A percentile compares a stretch with the other conserved stretches of the same genome.
These are phyloP conservation scores for Spongia lamella DNA, from an alignment of 37 sponge, comb jelly and placozoan genomes.

Conservation along the genomic window DNA sequence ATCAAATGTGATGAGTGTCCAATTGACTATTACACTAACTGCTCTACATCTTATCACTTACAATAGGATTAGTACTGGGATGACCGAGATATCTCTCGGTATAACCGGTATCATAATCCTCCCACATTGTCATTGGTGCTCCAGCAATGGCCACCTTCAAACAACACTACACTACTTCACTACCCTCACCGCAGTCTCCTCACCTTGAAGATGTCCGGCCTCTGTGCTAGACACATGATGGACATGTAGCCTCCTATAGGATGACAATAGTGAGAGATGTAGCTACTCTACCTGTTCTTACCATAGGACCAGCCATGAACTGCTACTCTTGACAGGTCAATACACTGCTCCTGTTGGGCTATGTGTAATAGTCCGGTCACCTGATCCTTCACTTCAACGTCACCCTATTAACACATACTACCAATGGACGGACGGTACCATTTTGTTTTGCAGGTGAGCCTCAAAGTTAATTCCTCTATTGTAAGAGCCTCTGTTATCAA, in stretches of 20 bases:
- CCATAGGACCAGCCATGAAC: constrained; percentile 92
- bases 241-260: constrained; percentile 82
- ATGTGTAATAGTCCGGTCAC: constrained; percentile 68
- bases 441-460: constrained; percentile 36
- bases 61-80: constrained; percentile 12
- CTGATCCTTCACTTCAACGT: constrained; percentile 75
- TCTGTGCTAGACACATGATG: constrained; percentile 73
- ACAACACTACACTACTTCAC: neutral
- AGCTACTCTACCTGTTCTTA: neutral
- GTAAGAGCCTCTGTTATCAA: constrained; percentile 76
- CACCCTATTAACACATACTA: constrained; percentile 35
- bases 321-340: constrained; percentile 73
- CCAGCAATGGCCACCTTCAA: constrained; percentile 71
- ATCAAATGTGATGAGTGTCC: neutral
- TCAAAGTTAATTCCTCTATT: constrained; percentile 75
- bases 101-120: constrained; percentile 87
- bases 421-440: too few relatives aligned
- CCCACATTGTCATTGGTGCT: constrained; percentile 83
- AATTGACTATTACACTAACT: neutral
- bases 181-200: neutral
- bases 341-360: constrained; percentile 26
- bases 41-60: constrained; percentile 19
- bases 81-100: constrained; percentile 86
- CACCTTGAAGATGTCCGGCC: constrained; percentile 81
- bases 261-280: neutral